Evolutionary conservation across 2,888 invertebrate species (phyloP), one percentile per base, ranked within the genome.

Genomic region (Apodemia mormo): DNA sequence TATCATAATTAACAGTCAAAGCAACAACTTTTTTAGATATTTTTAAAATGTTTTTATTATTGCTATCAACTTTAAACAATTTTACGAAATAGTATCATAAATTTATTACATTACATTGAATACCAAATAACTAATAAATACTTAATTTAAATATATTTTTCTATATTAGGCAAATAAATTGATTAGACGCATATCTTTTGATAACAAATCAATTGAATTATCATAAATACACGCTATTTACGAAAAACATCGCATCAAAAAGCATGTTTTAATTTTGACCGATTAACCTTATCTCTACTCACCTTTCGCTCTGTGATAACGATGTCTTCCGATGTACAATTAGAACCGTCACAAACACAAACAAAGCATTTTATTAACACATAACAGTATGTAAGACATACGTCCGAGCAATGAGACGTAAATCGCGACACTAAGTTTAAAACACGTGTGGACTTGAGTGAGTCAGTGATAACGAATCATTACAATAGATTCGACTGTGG

Each of bases 371-470:
- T n/a, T 22, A 54, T 22, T 4, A 33, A 61, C 30, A 61, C 30
- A 33, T 61, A 10, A 14, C 1, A n/a, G 61, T 30, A 58, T 45
- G 14, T 12, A 2, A n/a, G 37, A 37, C 14, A 14, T 64, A 64
- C 64, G 64, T 64, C 64, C 37, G 64, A 64, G 37, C 37, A 64
- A 64, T 37, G n/a, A 64, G 64, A 37, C 64, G 64, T 64, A 37
- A 7, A n/a, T 37, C 64, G 64, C 64, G 64, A 64, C 64, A 64
- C 64, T 64, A 54, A 54, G 12, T 29, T 10, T 12, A 37, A 37
- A n/a, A 64, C 64, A 64, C 61, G 61, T 64, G 64, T 33, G n/a
- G 4, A 1, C 2, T 37, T 64, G 37, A 54, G 52, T 64, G 61
- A 64, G 14, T 64, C 33, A 64, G 61, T 64, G 61, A 64, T 64